These are phyloP conservation scores for Acanthaster planci DNA, from an alignment of 35 echinoderm and acorn worm species.

Conservation along the genomic window DNA sequence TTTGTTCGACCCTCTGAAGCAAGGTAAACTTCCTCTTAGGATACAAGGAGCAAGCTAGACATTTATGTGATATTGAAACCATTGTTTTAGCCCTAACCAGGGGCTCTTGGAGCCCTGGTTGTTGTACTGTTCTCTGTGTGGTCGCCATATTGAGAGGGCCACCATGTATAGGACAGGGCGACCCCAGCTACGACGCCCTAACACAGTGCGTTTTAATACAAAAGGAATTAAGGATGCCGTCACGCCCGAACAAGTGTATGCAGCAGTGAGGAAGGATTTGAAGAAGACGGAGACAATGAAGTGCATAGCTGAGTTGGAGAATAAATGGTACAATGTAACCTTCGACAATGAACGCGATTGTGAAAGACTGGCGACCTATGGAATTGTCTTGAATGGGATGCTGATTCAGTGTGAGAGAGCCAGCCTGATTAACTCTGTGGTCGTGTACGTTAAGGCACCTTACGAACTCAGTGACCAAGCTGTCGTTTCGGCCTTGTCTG, in stretches of 20 bases:
- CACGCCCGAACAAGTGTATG: background rate
- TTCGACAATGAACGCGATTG: background rate
- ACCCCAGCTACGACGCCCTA: background rate
- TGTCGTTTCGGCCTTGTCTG: background rate
- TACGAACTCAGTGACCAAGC: background rate
- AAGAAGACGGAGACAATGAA: background rate
- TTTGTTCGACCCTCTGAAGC: no score
- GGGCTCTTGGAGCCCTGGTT: no score
- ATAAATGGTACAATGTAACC: background rate
- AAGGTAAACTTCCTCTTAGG: no score
- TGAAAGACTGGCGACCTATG: background rate
- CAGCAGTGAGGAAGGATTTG: background rate
- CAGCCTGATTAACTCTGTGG: background rate
- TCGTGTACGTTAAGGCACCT: background rate
- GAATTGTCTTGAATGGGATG: background rate
- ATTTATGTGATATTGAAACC: no score
- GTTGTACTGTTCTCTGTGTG: no score
- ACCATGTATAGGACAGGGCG: no score
- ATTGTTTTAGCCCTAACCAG: no score
- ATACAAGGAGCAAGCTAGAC: no score
- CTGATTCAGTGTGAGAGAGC: background rate
- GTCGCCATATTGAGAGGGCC: no score
- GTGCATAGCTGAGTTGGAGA: background rate
- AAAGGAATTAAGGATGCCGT: background rate
- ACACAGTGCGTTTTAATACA: constrained; percentile 3